Evolutionary conservation across 2,113 vertebrate species (phyloP).

Genomic region (Pyxicephalus adspersus): DNA sequence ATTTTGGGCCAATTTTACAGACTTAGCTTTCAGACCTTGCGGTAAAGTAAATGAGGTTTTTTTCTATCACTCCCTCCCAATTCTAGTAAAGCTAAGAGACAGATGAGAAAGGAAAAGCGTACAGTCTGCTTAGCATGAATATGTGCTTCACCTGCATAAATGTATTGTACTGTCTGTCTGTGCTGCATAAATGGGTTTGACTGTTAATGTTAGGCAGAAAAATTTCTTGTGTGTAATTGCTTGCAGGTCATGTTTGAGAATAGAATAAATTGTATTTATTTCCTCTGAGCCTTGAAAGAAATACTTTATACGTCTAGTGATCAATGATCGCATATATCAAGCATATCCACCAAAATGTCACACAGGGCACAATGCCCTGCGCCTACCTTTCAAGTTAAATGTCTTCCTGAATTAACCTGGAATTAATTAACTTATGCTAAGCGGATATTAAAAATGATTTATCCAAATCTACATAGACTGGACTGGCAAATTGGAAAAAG

Average conservation of each 20-base stretch:
- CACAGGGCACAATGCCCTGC: too few relatives aligned
- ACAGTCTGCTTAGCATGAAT: neutral
- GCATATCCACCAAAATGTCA: too few relatives aligned
- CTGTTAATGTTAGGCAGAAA: neutral
- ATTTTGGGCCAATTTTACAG: slow-evolving; percentile 17
- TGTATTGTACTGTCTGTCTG: neutral
- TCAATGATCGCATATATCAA: too few relatives aligned
- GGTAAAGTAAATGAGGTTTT: neutral
- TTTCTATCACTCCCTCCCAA: neutral
- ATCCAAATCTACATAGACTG: too few relatives aligned
- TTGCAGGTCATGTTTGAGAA: neutral
- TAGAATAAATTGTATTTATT: neutral
- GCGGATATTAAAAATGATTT: too few relatives aligned
- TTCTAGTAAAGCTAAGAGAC: neutral
- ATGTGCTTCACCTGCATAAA: neutral
- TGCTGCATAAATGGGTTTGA: neutral
- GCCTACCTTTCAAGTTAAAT: too few relatives aligned
- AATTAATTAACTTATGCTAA: too few relatives aligned
- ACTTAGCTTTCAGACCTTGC: slow-evolving; percentile 24
- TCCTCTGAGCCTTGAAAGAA: too few relatives aligned
- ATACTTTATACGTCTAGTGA: too few relatives aligned
- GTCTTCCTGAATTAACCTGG: too few relatives aligned
- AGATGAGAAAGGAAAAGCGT: neutral
- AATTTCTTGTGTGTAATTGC: neutral
- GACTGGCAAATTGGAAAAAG: too few relatives aligned